A percentile compares a stretch with the other conserved stretches of the same genome.
Evolutionary conservation across 2,797 vertebrate genomes (phyloP).

Genomic region (Chrysolophus pictus): DNA sequence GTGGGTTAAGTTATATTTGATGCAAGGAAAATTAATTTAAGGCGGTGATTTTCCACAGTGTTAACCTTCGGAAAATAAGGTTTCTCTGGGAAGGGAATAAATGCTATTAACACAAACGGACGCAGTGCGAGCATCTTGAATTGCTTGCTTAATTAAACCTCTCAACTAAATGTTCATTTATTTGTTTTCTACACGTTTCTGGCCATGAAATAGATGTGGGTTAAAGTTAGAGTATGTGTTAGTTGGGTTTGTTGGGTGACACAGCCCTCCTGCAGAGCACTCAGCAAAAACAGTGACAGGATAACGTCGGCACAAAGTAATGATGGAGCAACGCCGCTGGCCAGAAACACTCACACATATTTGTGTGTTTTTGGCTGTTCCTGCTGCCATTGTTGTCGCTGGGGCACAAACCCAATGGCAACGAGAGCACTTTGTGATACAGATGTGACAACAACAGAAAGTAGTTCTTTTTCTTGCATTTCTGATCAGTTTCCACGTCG

Average conservation of each 20-base stretch:
- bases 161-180: neutral
- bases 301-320: neutral
- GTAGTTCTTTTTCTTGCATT: neutral
- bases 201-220: neutral
- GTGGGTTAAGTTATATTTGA: conserved; percentile 45
- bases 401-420: rapidly evolving
- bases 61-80: conserved; percentile 69
- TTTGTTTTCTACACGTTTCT: neutral
- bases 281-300: no score
- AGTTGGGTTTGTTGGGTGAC: conserved; percentile 8
- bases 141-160: conserved; percentile 22
- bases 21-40: conserved; percentile 69
- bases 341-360: neutral
- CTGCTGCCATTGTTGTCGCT: neutral
- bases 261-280: neutral
- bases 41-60: conserved; percentile 64
- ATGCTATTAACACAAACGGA: neutral
- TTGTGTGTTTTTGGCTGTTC: neutral
- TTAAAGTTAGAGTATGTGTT: neutral
- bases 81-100: conserved; percentile 64
- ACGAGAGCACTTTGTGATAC: neutral
- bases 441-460: neutral
- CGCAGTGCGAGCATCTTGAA: neutral
- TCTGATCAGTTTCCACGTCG: neutral
- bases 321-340: neutral